Percentiles rank a stretch among this genome's conserved stretches.
Evolutionary conservation across 92 coral and sea anemone genomes (phyloP).

Genomic region (Scolanthus callimorphus): DNA sequence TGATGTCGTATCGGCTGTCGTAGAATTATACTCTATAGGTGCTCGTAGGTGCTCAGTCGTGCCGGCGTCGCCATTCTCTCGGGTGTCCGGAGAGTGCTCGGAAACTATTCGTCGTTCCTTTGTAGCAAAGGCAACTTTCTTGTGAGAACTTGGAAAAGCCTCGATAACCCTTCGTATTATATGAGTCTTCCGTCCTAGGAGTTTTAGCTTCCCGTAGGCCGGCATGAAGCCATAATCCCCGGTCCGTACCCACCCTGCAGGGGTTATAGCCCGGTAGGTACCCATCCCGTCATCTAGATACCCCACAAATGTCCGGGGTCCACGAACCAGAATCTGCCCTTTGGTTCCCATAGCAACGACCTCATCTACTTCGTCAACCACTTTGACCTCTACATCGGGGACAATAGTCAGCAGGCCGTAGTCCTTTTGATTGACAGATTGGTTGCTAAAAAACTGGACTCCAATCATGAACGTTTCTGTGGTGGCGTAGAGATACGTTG

Average conservation of each 20-base stretch:
- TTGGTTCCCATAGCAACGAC: conserved; percentile 32
- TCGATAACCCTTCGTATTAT: conserved; percentile 15
- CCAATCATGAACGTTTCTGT: conserved; percentile 18
- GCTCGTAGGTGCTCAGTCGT: too few relatives aligned
- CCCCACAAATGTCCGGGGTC: conserved; percentile 23
- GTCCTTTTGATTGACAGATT: conserved; percentile 9
- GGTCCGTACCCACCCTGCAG: conserved; percentile 32
- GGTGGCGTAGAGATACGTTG: conserved; percentile 15
- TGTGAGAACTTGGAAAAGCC: conserved; percentile 14
- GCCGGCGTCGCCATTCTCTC: too few relatives aligned
- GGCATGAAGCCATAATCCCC: conserved; percentile 33
- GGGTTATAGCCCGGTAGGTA: conserved; percentile 2
- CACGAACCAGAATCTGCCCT: conserved; percentile 32
- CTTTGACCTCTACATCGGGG: conserved; percentile 35
- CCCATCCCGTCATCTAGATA: conserved; percentile 23
- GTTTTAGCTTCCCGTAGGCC: conserved; percentile 25
- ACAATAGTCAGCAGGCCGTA: conserved; percentile 19
- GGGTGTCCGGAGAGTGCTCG: too few relatives aligned
- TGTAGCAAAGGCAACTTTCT: conserved; percentile 18
- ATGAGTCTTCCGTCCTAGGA: conserved; percentile 26
- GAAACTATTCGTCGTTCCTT: too few relatives aligned
- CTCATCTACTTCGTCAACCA: conserved; percentile 19
- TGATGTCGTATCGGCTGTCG: too few relatives aligned
- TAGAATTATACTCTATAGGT: too few relatives aligned
- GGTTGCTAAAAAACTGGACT: conserved; percentile 11